Base-by-base conservation (phyloP, 2,113 vertebrate species). In the Arenaria interpres region DNA sequence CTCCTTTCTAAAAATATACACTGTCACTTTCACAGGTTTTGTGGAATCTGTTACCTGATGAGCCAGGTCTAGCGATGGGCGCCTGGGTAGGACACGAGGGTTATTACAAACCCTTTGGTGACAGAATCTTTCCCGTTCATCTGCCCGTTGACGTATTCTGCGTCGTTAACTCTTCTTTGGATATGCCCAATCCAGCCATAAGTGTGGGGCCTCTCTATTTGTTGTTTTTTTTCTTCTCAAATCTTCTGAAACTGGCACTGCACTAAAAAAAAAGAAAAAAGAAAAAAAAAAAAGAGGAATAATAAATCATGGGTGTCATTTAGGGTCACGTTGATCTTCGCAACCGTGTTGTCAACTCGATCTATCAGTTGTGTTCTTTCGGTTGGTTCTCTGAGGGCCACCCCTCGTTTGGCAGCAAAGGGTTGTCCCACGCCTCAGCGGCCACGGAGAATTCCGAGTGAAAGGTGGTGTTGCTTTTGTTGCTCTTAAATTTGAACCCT, bases 1-100 rank as follows among this genome's bases (percentile, higher is more conserved):
- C 97, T 88, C 96, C 97, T 95, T 94, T 80, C 94, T 88, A 23
- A 79, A 89, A 83, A 88, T 25, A 43, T 6, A 62, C 72, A 46
- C 78, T 73, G 90, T 94, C 90, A 89, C 86, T 89, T 93, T 16
- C 41, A 54, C 63, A 83, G 90, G 21, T 72, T 82, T 93, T 10
- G 32, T 64, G 41, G 37, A 71, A 69, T 90, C 87, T 92, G 67
- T 77, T 80, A 22, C 85, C 79, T 77, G 21, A 51, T 21, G 45
- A 50, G 43, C 59, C 88, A 35, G 68, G 14, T 73, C 35, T 66
- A 46, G 32, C n/a, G 17, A 2, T 4, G 53, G 81, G 84, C 76
- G 53, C 87, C 82, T 74, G 75, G 54, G 48, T 28, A 19, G n/a
- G 85, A 81, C 54, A 32, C 2, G 5, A 10, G 75, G 69, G 32